Percentiles rank a stretch among this genome's conserved stretches.
phyloP scores from a whole-genome alignment of 2,113 vertebrate species.

The Ailurus styani region DNA sequence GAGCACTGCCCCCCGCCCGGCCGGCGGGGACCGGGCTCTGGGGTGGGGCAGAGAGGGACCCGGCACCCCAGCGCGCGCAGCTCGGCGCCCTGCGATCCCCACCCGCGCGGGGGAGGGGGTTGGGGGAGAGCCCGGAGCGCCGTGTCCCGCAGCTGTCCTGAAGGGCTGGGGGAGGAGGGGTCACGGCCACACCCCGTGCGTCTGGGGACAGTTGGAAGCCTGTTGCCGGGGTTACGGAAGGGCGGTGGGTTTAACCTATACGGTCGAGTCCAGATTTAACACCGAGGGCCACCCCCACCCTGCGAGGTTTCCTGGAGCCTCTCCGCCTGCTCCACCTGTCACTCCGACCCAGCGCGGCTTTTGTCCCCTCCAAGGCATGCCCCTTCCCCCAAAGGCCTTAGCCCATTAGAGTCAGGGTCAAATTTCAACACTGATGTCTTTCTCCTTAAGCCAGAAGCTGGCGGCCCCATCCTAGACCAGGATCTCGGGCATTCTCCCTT shows the following conservation, averaged over 20 bases:
- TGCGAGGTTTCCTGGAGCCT: neutral
- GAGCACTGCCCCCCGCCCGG: neutral
- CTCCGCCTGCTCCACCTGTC: neutral
- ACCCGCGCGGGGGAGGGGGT: neutral
- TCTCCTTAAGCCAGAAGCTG: neutral
- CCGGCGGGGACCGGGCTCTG: neutral
- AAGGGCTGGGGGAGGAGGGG: neutral
- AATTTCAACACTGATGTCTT: neutral
- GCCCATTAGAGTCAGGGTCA: neutral
- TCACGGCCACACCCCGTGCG: neutral
- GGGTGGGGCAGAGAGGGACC: neutral
- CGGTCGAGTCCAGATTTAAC: neutral
- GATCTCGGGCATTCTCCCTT: neutral
- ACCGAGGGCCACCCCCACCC: too few species aligned
- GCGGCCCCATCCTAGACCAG: neutral
- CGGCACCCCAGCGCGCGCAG: neutral
- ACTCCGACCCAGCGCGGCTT: neutral
- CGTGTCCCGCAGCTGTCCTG: slow-evolving; percentile 35
- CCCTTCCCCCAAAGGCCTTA: neutral
- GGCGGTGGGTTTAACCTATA: neutral
- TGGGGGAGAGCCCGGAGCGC: neutral
- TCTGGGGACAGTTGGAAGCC: neutral
- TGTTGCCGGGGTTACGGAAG: neutral
- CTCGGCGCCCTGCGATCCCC: neutral
- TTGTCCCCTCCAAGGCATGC: neutral